Base-by-base conservation (phyloP, 2,797 vertebrate genomes). In the Bradypodion pumilum region DNA sequence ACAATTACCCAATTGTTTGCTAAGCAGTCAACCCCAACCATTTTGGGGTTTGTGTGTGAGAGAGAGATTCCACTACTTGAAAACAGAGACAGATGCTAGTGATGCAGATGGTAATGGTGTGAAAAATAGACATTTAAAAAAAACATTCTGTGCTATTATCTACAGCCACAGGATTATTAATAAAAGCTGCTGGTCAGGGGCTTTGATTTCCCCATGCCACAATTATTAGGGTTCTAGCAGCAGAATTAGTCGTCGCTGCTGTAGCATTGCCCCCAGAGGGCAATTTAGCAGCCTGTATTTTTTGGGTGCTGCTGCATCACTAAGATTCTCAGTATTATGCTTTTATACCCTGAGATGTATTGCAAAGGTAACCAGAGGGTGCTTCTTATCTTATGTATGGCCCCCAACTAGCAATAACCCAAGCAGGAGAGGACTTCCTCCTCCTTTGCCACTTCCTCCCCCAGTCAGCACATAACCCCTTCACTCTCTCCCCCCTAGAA, bases 381-480 rank as follows among this genome's bases (percentile, higher is more conserved):
- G 73, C 79, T 76, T 80, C 65, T 56, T 80, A 37, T 40, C 63
- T 23, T 66, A 37, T 15, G 32, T 60, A 37, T 23, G 29, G 37
- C 35, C 81, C 23, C 85, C 27, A 59, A 3, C 70, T 80, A 87
- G 85, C 85, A 87, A 87, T 87, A 87, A 87, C 70, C n/a, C 81
- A 70, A 74, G 70, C 42, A 52, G 27, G 12, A 52, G 42, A 63
- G 42, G 35, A 32, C 16, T 37, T 32, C n/a, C 35, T 5, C 52
- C 37, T 27, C 37, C 32, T 37, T 74, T 63, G 42, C 56, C 69
- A 52, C 60, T 44, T 25, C 62, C 42, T 60, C 75, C 32, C 72
- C 76, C 40, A 35, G 46, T 56, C 60, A 27, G 77, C 77, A 80
- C 65, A 76, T 32, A 70, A 75, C 19, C 40, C 72, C 65, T 62